phyloP scores from a whole-genome alignment of 1,140 invertebrate species.

The Coelopa frigida region DNA sequence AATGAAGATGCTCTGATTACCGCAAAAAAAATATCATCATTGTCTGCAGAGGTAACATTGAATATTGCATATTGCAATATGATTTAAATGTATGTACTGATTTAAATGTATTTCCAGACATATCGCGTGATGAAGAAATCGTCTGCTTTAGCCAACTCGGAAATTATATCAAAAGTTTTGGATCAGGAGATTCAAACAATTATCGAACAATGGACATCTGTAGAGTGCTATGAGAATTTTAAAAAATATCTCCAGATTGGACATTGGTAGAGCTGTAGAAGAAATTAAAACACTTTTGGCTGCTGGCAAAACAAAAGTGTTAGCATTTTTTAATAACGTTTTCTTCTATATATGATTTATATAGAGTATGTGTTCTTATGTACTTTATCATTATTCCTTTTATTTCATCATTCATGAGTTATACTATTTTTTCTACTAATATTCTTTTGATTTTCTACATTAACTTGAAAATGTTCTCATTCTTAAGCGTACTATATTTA shows the following conservation, averaged over 20 bases:
- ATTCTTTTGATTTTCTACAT: too few relatives aligned
- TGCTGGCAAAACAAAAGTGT: too few relatives aligned
- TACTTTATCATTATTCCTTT: too few relatives aligned
- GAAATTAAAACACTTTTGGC: too few relatives aligned
- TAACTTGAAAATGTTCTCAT: too few relatives aligned
- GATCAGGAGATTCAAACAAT: conserved; percentile 55
- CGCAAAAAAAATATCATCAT: conserved; percentile 31
- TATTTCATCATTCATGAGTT: too few relatives aligned
- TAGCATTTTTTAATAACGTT: too few relatives aligned
- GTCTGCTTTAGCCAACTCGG: conserved; percentile 53
- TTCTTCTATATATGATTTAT: too few relatives aligned
- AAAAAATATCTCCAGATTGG: conserved; percentile 16
- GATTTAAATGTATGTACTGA: background rate
- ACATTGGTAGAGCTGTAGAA: too few relatives aligned
- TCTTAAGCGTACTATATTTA: too few relatives aligned
- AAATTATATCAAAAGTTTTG: conserved; percentile 50
- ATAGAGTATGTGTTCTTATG: too few relatives aligned
- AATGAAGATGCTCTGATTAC: conserved; percentile 26
- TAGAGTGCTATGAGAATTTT: conserved; percentile 52
- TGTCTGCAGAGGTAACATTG: conserved; percentile 25
- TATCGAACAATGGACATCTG: conserved; percentile 58
- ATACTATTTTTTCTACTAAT: too few relatives aligned
- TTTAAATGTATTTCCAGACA: conserved; percentile 17
- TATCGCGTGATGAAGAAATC: conserved; percentile 48
- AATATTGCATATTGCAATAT: background rate